phyloP scores from a whole-genome alignment of 2,888 invertebrate genomes.

The Pasiphila rectangulata region DNA sequence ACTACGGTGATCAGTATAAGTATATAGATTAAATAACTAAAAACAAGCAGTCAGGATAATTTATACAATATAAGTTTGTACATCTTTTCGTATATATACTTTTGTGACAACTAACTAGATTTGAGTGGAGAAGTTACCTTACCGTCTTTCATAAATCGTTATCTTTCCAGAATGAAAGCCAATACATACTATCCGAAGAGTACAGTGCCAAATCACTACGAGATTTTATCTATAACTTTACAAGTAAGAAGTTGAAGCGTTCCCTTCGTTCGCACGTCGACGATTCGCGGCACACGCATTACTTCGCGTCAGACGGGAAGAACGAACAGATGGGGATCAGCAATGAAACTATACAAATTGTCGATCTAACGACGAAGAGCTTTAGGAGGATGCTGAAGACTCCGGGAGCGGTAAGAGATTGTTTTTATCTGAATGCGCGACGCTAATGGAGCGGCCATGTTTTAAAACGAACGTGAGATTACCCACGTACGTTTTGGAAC shows the following conservation, averaged over 20 bases:
- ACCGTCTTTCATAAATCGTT: too few species aligned
- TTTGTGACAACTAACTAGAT: too few species aligned
- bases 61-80: too few species aligned
- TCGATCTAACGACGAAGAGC: slow-evolving; percentile 84
- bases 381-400: slow-evolving; percentile 83
- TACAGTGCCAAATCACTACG: slow-evolving; percentile 73
- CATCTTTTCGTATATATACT: too few species aligned
- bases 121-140: too few species aligned
- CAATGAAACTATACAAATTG: slow-evolving; percentile 71
- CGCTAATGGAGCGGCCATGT: too few species aligned
- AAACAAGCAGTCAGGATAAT: too few species aligned
- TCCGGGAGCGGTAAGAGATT: slow-evolving; percentile 81
- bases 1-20: too few species aligned
- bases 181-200: slow-evolving; percentile 81
- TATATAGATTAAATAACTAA: too few species aligned
- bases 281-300: slow-evolving; percentile 66
- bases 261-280: slow-evolving; percentile 61
- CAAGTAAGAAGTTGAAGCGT: slow-evolving; percentile 57
- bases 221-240: slow-evolving; percentile 80
- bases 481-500: too few species aligned
- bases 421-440: too few species aligned
- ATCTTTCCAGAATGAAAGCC: slow-evolving; percentile 84
- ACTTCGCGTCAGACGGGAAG: slow-evolving; percentile 53
- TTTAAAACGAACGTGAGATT: too few species aligned
- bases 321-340: slow-evolving; percentile 37